These are phyloP conservation scores for Channallabes apus DNA, from an alignment of 2,797 vertebrate genomes.

Conservation along the genomic window DNA sequence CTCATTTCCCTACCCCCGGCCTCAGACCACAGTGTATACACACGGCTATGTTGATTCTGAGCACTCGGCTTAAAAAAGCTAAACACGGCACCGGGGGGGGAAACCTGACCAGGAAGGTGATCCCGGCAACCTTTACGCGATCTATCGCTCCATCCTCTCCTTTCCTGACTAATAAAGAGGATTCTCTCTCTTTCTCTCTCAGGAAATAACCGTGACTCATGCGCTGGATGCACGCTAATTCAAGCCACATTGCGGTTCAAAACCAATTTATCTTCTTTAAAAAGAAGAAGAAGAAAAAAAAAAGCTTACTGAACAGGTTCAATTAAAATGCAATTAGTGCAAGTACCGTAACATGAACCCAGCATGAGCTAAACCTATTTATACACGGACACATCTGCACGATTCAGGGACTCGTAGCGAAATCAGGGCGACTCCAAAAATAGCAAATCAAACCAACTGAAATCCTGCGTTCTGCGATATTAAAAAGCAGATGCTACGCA, in stretches of 20 bases:
- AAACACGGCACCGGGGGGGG: not conserved
- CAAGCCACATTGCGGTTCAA: not conserved
- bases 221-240: not conserved
- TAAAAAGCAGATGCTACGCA: not conserved
- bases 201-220: not conserved
- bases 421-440: conserved; percentile 9
- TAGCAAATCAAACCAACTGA: conserved; percentile 12
- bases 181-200: not conserved
- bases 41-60: not conserved
- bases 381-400: not conserved
- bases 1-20: conserved; percentile 5
- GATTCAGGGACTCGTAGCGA: not conserved
- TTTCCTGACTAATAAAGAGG: not conserved
- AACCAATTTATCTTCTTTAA: not conserved
- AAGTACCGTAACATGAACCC: not conserved
- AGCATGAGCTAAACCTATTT: not conserved
- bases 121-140: not conserved
- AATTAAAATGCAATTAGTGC: not conserved
- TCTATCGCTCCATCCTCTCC: not conserved
- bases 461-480: conserved; percentile 9
- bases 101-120: conserved; percentile 11
- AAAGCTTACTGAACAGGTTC: too few relatives aligned
- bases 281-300: not conserved
- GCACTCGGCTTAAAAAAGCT: not conserved
- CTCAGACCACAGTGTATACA: not conserved